These are phyloP conservation scores for Whitmania pigra DNA, from an alignment of 1,140 invertebrate species.

Conservation along the genomic window DNA sequence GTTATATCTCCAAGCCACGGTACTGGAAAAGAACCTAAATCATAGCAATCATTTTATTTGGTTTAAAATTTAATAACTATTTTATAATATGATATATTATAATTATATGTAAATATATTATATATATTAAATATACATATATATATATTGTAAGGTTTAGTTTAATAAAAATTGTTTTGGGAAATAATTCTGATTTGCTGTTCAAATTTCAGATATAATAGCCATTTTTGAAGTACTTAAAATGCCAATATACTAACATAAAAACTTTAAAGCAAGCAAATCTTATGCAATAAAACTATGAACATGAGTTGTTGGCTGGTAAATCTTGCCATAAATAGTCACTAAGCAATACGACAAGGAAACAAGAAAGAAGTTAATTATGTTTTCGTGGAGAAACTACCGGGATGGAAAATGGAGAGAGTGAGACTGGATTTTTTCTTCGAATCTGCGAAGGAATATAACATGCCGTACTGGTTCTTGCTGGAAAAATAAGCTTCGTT, in stretches of 20 bases:
- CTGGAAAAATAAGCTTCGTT: conserved; percentile 39
- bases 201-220: neutral
- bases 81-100: no score
- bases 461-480: conserved; percentile 80
- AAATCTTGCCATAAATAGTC: no score
- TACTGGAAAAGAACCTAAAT: conserved; percentile 52
- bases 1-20: conserved; percentile 70
- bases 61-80: no score
- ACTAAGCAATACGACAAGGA: no score
- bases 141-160: no score
- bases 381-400: conserved; percentile 30
- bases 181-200: neutral
- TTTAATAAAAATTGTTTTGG: neutral
- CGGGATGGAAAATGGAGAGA: conserved; percentile 72
- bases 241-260: neutral
- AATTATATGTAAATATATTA: no score
- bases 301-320: no score
- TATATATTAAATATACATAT: no score
- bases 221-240: no score
- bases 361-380: no score
- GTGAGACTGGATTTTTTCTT: conserved; percentile 91
- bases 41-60: no score
- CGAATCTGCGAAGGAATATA: conserved; percentile 82
- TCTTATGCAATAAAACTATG: conserved; percentile 8
- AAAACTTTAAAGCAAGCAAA: neutral